Base-by-base conservation (phyloP, 37 sponge, comb jelly and placozoan species). In the Eunapius fragilis region DNA sequence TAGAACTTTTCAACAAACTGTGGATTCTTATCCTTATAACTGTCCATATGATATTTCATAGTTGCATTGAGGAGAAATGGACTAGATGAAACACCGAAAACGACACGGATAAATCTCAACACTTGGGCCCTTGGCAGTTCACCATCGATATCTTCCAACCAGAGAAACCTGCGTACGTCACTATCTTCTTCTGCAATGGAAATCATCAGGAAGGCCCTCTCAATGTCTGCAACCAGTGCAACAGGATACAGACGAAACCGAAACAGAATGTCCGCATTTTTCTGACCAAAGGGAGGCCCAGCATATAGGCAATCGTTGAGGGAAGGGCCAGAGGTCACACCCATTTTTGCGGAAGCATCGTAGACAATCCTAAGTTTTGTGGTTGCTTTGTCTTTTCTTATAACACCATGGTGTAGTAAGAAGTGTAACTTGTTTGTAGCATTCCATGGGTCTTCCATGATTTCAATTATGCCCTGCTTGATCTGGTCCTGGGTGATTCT, bases 141-240 rank as follows among this genome's bases (percentile, higher is more conserved):
- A 34, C 38, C n/a, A 30, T 2, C 48, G 32, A 76, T 33, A 9
- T 10, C 33, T 6, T 76, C 34, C 5, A 76, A 28, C 77, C 77
- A 76, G 32, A 37, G 79, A 25, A 78, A 78, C 5, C 79, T 37
- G 11, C 35, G 79, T 23, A 24, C 45, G 48, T 78, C 45, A 2
- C 79, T 2, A 38, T 78, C 79, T 9, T 37, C n/a, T 13, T 19
- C 22, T 4, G 23, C n/a, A 25, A 78, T 38, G 23, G 49, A 47
- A 31, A 78, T 25, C 79, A 78, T 78, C 24, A 78, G 5, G 5
- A 78, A 78, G 6, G 77, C 77, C 34, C 10, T 76, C 34, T 76
- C 77, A 33, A 76, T 76, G 77, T 76, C 77, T 33, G n/a, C 79
- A 78, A 25, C 41, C 45, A 78, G 45, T 35, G 79, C 79, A 9